A percentile compares a stretch with the other conserved stretches of the same genome.
Evolutionary conservation across 2,888 invertebrate species (phyloP).

Genomic region (Carabus problematicus): DNA sequence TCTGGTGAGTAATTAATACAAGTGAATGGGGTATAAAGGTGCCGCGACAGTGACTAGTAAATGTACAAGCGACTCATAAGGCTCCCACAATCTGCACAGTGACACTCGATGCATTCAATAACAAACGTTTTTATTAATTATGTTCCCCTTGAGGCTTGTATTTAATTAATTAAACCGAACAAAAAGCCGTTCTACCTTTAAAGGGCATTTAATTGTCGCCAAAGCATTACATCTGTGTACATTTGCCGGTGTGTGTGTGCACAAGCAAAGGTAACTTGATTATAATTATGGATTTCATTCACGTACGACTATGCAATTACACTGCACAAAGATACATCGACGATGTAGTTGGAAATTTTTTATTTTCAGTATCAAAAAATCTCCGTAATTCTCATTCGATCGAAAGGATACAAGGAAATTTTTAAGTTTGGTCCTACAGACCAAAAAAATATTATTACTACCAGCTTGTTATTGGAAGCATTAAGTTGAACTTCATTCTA

Average conservation of each 20-base stretch:
- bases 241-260: no score
- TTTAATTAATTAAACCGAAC: constrained; percentile 1
- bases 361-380: no score
- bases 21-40: no score
- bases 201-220: constrained; percentile 4
- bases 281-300: constrained; percentile 10
- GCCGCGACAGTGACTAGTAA: no score
- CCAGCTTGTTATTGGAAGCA: no score
- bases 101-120: neutral
- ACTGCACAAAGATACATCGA: no score
- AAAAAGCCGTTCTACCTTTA: constrained; percentile 9
- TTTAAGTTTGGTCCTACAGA: neutral
- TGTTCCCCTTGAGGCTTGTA: constrained; percentile 6
- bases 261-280: no score
- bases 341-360: no score
- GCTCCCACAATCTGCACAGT: neutral
- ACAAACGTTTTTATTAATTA: constrained; percentile 10
- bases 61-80: neutral
- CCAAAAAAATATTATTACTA: no score
- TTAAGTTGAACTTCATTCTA: no score
- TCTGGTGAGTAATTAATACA: no score
- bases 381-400: neutral
- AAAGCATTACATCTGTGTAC: neutral
- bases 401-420: neutral
- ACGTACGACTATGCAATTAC: constrained; percentile 9